Percentiles rank a stretch among this genome's conserved stretches.
Evolutionary conservation across 2,888 invertebrate genomes (phyloP).

Genomic region (Pocota personata): DNA sequence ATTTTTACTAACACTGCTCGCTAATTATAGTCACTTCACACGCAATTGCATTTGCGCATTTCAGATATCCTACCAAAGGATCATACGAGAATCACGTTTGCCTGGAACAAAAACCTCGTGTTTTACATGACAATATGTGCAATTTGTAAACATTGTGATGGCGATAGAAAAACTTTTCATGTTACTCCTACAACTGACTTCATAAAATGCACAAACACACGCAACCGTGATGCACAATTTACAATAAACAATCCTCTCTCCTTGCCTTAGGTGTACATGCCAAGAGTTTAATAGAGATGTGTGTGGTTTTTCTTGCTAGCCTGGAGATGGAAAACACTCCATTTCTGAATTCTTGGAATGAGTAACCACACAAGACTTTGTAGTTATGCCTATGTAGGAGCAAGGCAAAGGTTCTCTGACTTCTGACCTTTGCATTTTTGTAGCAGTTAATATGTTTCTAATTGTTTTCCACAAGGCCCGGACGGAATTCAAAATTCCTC

Average conservation of each 20-base stretch:
- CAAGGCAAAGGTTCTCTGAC: no score
- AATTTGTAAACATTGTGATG: background rate
- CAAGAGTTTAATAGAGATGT: background rate
- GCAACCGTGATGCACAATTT: background rate
- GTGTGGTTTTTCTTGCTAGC: no score
- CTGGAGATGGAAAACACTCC: no score
- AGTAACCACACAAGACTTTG: background rate
- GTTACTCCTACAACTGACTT: background rate
- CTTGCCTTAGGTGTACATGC: background rate
- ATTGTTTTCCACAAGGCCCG: no score
- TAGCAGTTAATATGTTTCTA: background rate
- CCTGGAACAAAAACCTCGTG: no score
- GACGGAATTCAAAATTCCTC: background rate
- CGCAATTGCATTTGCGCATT: no score
- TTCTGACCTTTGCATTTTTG: background rate
- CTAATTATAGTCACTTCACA: no score
- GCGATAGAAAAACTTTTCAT: background rate
- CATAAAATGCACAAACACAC: background rate
- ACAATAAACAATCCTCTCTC: background rate
- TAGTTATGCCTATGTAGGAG: background rate
- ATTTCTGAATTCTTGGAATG: no score
- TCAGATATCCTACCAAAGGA: no score
- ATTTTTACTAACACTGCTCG: no score
- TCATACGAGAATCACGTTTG: background rate
- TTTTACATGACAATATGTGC: background rate